Percentiles rank a stretch among this genome's conserved stretches.
Conservation (phyloP, 2,888 invertebrate species). For the Harpagoxenus sublaevis region DNA sequence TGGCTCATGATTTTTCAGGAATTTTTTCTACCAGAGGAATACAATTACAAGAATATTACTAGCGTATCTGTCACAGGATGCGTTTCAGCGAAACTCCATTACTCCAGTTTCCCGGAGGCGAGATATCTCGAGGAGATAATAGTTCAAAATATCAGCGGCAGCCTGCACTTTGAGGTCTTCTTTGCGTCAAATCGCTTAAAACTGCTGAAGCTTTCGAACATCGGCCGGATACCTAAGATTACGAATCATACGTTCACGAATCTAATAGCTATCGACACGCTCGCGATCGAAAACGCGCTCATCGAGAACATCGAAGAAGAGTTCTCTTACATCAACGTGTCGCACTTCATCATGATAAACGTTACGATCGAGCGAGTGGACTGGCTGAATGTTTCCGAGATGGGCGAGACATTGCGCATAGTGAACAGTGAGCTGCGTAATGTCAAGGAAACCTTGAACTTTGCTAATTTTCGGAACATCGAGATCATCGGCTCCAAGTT, state of each 20-base stretch:
- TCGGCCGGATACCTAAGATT: slow-evolving; percentile 73
- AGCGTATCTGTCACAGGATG: slow-evolving; percentile 75
- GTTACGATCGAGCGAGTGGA: slow-evolving; percentile 74
- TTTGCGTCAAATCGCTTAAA: slow-evolving; percentile 65
- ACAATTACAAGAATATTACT: slow-evolving; percentile 74
- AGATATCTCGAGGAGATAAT: slow-evolving; percentile 69
- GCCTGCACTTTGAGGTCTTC: slow-evolving; percentile 70
- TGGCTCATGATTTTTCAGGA: slow-evolving; percentile 69
- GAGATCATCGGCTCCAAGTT: slow-evolving; percentile 76
- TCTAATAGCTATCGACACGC: slow-evolving; percentile 66
- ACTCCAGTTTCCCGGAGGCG: slow-evolving; percentile 72
- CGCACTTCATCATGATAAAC: slow-evolving; percentile 73
- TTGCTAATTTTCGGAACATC: slow-evolving; percentile 74
- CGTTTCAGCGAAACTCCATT: slow-evolving; percentile 70
- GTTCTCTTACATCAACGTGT: slow-evolving; percentile 70
- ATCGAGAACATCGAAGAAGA: slow-evolving; percentile 77
- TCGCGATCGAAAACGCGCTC: slow-evolving; percentile 73
- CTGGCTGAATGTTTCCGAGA: slow-evolving; percentile 72
- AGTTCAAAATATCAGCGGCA: slow-evolving; percentile 76
- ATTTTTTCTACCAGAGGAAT: slow-evolving; percentile 73
- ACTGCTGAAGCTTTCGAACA: slow-evolving; percentile 70
- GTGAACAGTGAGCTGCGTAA: slow-evolving; percentile 71
- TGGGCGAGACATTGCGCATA: slow-evolving; percentile 71
- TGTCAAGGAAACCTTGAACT: slow-evolving; percentile 71
- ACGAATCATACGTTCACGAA: slow-evolving; percentile 70